A percentile compares a stretch with the other conserved stretches of the same genome.
phyloP scores from a whole-genome alignment of 2,797 vertebrate species.

The Tamandua tetradactyla region DNA sequence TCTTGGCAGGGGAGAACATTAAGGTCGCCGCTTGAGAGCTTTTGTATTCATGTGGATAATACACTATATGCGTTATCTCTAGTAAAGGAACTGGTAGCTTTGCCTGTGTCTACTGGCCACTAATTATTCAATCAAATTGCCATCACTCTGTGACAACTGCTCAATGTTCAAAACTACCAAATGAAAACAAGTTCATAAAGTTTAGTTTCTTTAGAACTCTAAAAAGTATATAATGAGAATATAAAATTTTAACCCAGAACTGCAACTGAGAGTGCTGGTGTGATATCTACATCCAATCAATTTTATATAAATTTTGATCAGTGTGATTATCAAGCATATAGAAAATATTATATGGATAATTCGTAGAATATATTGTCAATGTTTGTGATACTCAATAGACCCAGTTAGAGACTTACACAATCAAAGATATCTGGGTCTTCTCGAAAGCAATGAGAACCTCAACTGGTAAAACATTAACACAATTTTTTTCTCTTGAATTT shows the following conservation, averaged over 20 bases:
- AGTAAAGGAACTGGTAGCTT: fast-evolving
- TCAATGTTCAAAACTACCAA: not conserved
- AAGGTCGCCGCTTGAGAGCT: no score
- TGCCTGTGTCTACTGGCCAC: not conserved
- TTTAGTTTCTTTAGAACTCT: not conserved
- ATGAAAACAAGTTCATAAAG: not conserved
- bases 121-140: not conserved
- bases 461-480: not conserved
- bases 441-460: not conserved
- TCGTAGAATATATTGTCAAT: not conserved
- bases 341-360: not conserved
- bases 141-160: not conserved
- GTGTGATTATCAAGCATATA: not conserved
- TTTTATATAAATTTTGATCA: not conserved
- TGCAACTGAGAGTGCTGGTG: not conserved
- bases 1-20: not conserved
- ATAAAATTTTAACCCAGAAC: not conserved
- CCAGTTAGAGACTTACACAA: not conserved
- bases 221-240: not conserved
- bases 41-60: not conserved
- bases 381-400: not conserved
- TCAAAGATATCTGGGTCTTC: not conserved
- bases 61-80: not conserved
- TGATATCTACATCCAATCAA: not conserved
- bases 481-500: not conserved